Conservation (phyloP, 2,797 vertebrate genomes). For the Sebastes nivosus region DNA sequence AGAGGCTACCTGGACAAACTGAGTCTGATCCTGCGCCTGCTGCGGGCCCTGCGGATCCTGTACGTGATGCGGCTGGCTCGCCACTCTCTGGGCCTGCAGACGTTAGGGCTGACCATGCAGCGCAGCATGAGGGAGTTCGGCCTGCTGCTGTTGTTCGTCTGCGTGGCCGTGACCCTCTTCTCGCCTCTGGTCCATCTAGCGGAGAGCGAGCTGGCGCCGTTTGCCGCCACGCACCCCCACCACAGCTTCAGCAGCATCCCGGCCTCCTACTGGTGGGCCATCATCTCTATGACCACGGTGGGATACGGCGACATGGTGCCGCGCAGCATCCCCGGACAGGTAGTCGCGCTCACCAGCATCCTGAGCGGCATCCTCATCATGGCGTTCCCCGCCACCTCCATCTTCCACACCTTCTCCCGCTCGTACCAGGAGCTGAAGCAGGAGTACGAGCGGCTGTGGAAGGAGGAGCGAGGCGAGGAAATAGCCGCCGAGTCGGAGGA, state of each 20-base stretch:
- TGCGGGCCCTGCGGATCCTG: slow-evolving; percentile 92
- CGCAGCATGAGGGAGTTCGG: slow-evolving; percentile 91
- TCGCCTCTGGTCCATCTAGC: slow-evolving; percentile 92
- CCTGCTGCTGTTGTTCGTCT: slow-evolving; percentile 92
- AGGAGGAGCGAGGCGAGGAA: slow-evolving; percentile 74
- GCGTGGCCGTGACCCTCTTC: slow-evolving; percentile 91
- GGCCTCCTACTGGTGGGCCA: slow-evolving; percentile 97
- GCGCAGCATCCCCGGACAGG: slow-evolving; percentile 90
- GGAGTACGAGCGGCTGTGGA: slow-evolving; percentile 81
- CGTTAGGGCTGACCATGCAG: slow-evolving; percentile 90
- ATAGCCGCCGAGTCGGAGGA: slow-evolving; percentile 43
- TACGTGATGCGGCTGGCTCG: slow-evolving; percentile 96
- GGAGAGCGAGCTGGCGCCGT: slow-evolving; percentile 90
- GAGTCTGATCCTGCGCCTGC: slow-evolving; percentile 89
- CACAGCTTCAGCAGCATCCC: slow-evolving; percentile 95
- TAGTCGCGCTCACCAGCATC: slow-evolving; percentile 95
- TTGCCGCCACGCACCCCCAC: slow-evolving; percentile 83
- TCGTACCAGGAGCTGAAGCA: slow-evolving; percentile 92
- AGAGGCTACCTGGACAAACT: slow-evolving; percentile 92
- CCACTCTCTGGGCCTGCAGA: slow-evolving; percentile 95
- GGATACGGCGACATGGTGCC: slow-evolving; percentile 98
- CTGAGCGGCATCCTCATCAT: slow-evolving; percentile 97
- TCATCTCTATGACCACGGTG: slow-evolving; percentile 98
- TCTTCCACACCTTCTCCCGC: slow-evolving; percentile 96
- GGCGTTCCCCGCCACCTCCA: slow-evolving; percentile 96